These are phyloP conservation scores for Alligator mississippiensis DNA, from an alignment of 2,113 vertebrate genomes.

Conservation along the genomic window DNA sequence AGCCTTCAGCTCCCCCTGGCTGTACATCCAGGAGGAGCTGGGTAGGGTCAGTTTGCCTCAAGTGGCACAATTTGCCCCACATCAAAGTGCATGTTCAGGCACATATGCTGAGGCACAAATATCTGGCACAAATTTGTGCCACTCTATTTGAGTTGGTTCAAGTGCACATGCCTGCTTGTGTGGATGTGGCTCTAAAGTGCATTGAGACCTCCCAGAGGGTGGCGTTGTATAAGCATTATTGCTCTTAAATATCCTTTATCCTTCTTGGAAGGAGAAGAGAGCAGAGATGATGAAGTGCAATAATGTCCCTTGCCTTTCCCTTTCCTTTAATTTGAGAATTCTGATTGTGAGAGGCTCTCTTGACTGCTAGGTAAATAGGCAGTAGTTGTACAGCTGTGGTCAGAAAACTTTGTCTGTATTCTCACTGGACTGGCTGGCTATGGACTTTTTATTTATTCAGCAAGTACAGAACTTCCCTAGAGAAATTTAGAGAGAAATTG, in stretches of 20 bases:
- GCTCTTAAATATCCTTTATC: neutral
- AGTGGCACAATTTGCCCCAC: no score
- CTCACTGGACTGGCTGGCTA: neutral
- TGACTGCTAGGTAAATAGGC: neutral
- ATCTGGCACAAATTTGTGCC: no score
- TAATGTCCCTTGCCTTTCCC: neutral
- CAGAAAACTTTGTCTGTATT: neutral
- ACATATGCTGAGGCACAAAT: no score
- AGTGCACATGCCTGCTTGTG: no score
- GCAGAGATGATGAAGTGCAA: neutral
- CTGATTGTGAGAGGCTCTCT: neutral
- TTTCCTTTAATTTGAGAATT: neutral
- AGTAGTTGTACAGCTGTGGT: neutral
- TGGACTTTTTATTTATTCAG: neutral
- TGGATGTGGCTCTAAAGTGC: neutral
- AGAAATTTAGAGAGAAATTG: neutral
- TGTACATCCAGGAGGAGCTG: no score
- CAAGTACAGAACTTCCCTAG: fast-evolving
- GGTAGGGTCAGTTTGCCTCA: no score
- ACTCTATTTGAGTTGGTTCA: no score
- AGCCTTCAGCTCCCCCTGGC: no score
- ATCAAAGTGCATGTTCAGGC: no score
- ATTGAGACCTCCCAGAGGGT: neutral
- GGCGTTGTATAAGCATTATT: neutral
- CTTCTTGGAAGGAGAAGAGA: neutral